Evolutionary conservation across 2,888 invertebrate species (phyloP).

Genomic region (Caenorhabditis auriculariae): DNA sequence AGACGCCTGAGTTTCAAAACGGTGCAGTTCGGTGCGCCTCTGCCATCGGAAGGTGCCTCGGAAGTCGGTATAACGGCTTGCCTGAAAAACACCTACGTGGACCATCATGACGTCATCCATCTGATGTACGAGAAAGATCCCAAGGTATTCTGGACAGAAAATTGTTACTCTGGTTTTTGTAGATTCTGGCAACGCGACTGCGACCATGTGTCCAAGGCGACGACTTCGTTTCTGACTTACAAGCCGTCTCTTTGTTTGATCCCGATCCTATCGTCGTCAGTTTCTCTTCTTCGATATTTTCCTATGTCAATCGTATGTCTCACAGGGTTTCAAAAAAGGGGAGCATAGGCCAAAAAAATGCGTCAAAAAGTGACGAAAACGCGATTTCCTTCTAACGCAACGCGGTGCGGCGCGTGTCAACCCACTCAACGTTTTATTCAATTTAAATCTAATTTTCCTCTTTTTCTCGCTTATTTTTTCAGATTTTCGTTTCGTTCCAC

Average conservation of each 20-base stretch:
- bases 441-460: no score
- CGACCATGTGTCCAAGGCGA: slow-evolving; percentile 9
- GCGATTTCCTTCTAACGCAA: no score
- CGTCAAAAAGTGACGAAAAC: no score
- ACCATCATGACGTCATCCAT: slow-evolving; percentile 40
- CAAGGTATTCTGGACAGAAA: slow-evolving; percentile 12
- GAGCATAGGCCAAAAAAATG: no score
- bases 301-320: no score
- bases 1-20: no score
- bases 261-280: slow-evolving; percentile 19
- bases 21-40: slow-evolving; percentile 27
- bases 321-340: no score
- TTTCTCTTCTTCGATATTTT: neutral
- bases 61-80: slow-evolving; percentile 43
- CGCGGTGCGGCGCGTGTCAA: no score
- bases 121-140: slow-evolving; percentile 22
- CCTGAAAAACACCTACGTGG: slow-evolving; percentile 34
- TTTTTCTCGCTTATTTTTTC: no score
- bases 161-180: neutral
- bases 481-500: slow-evolving; percentile 1
- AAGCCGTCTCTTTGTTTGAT: slow-evolving; percentile 5
- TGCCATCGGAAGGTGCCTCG: slow-evolving; percentile 15
- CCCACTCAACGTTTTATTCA: no score
- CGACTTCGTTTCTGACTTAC: neutral
- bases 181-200: slow-evolving; percentile 4